A percentile compares a stretch with the other conserved stretches of the same genome.
Evolutionary conservation across 2,113 vertebrate genomes (phyloP).

Genomic region (Gallinago undulata): DNA sequence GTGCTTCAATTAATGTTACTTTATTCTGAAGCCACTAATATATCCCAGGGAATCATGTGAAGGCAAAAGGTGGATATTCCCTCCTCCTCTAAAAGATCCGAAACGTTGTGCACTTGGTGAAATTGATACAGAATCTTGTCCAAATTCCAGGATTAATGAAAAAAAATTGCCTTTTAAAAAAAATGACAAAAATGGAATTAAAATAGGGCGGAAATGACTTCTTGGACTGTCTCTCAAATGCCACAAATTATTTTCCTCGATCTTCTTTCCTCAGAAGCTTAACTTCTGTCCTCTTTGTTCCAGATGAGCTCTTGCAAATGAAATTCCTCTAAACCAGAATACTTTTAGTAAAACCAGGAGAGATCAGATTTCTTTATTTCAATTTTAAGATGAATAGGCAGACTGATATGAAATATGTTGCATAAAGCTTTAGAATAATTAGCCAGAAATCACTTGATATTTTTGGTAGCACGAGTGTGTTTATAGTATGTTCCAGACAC

Average conservation of each 20-base stretch:
- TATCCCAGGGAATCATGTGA: background rate
- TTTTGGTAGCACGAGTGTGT: conserved; percentile 49
- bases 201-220: background rate
- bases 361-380: conserved; percentile 42
- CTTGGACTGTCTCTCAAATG: background rate
- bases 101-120: background rate
- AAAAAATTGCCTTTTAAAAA: background rate
- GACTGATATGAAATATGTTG: conserved; percentile 44
- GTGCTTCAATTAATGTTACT: background rate
- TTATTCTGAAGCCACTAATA: background rate
- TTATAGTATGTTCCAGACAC: conserved; percentile 38
- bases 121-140: background rate
- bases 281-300: conserved; percentile 6
- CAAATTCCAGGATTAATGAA: background rate
- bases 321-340: conserved; percentile 27
- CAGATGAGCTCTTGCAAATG: background rate
- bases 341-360: conserved; percentile 25
- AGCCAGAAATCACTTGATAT: conserved; percentile 37
- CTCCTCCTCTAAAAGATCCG: background rate
- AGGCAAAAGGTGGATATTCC: background rate
- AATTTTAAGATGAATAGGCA: conserved; percentile 37
- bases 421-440: conserved; percentile 47
- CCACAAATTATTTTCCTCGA: conserved; percentile 19
- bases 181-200: background rate
- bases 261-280: conserved; percentile 8